A percentile compares a stretch with the other conserved stretches of the same genome.
Conservation (phyloP, 1,140 invertebrate genomes). For the Sipha flava region DNA sequence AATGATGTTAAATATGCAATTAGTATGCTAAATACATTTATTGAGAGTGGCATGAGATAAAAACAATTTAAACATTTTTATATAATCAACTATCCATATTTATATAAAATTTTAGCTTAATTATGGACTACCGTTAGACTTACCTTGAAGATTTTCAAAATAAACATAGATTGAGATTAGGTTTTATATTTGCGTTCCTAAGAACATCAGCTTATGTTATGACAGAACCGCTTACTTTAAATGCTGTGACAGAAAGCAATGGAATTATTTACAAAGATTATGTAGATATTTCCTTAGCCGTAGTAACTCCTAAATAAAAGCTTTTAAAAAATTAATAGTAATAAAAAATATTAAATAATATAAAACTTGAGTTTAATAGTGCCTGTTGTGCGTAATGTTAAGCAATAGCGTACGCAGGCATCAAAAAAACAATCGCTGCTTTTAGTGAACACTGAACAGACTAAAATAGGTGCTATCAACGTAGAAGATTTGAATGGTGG, state of each 20-base stretch:
- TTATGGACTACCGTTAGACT: conserved; percentile 89
- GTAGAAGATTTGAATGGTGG: conserved; percentile 99
- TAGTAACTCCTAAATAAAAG: conserved; percentile 87
- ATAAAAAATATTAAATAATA: not conserved
- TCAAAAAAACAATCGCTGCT: conserved; percentile 81
- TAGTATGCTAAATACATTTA: conserved; percentile 99
- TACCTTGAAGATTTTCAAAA: conserved; percentile 82
- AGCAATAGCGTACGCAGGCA: conserved; percentile 91
- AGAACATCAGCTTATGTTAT: conserved; percentile 90
- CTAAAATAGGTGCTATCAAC: conserved; percentile 65
- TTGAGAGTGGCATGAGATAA: conserved; percentile 98
- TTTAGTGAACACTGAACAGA: conserved; percentile 96
- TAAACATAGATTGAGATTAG: conserved; percentile 91
- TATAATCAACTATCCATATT: not conserved
- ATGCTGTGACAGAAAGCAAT: conserved; percentile 94
- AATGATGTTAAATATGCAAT: conserved; percentile 98
- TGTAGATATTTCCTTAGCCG: conserved; percentile 98
- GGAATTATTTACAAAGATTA: conserved; percentile 98
- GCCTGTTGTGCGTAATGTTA: conserved; percentile 95
- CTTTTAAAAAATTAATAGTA: not conserved
- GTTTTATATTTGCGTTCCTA: conserved; percentile 98
- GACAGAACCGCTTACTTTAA: conserved; percentile 90
- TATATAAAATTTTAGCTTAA: conserved; percentile 55
- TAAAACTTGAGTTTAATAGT: conserved; percentile 77
- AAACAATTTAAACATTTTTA: not conserved